These are phyloP conservation scores for Enteromius afrohamiltoni DNA, from an alignment of 2,797 vertebrate species.

Conservation along the genomic window DNA sequence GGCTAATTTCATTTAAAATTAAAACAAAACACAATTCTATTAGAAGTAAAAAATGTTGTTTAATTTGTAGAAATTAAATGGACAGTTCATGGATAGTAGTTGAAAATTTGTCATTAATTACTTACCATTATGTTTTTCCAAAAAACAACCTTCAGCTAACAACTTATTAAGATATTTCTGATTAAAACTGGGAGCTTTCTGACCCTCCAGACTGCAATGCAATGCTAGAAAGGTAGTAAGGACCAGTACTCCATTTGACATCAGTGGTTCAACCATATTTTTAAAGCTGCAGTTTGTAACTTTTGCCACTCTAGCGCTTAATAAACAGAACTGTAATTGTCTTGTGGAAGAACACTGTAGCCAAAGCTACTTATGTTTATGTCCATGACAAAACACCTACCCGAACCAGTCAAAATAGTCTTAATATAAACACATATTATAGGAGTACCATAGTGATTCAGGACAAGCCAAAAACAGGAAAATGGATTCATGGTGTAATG, in stretches of 20 bases:
- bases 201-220: background rate
- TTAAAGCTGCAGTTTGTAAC: background rate
- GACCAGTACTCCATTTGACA: background rate
- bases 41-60: background rate
- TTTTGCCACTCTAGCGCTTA: too few relatives aligned
- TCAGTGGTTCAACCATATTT: background rate
- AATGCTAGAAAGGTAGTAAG: background rate
- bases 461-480: too few relatives aligned
- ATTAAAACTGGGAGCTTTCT: background rate
- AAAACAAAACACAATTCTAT: background rate
- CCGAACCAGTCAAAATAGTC: too few relatives aligned
- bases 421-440: too few relatives aligned
- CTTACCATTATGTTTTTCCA: background rate
- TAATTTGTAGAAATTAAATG: background rate
- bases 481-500: background rate
- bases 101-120: background rate
- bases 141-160: background rate
- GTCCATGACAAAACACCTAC: too few relatives aligned
- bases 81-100: background rate
- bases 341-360: too few relatives aligned
- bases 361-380: too few relatives aligned
- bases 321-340: too few relatives aligned
- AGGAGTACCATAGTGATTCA: too few relatives aligned
- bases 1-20: conserved; percentile 38
- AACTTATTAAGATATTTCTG: background rate